Conservation (phyloP, 2,888 invertebrate species). For the Mimachlamys varia region DNA sequence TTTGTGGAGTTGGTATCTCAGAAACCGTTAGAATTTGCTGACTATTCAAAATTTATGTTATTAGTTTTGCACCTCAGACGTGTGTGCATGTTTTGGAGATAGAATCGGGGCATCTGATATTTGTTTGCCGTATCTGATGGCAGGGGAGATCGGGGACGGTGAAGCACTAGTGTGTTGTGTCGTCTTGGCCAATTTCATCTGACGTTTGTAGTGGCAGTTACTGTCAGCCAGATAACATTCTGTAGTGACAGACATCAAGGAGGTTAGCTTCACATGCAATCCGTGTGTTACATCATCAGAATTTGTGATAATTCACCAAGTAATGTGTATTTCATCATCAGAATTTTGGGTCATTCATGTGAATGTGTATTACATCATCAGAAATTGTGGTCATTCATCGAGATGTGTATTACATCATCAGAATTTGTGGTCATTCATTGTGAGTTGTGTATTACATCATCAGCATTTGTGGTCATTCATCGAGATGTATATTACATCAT, state of each 20-base stretch:
- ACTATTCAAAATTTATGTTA: background rate
- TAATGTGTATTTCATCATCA: no score
- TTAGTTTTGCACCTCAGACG: background rate
- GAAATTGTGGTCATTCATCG: background rate
- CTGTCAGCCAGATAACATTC: background rate
- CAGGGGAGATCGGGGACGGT: background rate
- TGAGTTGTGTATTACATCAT: no score
- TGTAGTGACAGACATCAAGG: background rate
- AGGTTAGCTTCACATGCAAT: background rate
- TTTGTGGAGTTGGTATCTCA: no score
- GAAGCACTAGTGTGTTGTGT: background rate
- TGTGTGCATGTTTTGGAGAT: conserved; percentile 1
- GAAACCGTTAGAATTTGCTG: background rate
- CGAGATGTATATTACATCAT: background rate
- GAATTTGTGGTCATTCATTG: no score
- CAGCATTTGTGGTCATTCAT: no score
- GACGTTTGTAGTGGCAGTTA: background rate
- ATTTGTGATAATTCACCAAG: background rate
- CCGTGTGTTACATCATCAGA: background rate
- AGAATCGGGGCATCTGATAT: background rate
- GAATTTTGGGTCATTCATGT: no score
- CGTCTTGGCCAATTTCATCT: background rate
- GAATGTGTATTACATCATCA: background rate
- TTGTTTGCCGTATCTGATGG: no score
- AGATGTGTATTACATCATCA: no score